Base-by-base conservation (phyloP, 2,113 vertebrate genomes). In the Gymnobelideus leadbeateri region DNA sequence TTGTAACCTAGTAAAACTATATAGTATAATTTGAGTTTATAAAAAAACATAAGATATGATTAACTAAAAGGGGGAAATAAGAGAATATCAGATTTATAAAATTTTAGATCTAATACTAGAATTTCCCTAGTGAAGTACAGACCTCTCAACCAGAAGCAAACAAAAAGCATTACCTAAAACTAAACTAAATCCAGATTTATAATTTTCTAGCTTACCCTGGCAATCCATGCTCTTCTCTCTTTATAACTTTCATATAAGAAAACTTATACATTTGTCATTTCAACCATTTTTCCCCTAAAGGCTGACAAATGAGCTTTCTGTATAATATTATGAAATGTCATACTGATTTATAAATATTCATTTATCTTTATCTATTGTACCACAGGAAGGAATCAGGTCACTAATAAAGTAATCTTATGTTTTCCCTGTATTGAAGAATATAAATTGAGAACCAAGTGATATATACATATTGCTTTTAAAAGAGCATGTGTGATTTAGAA, bases 401-500 rank as follows among this genome's bases (percentile, higher is more conserved):
- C 25, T 92, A 1, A 93, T 68, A 90, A 92, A 24, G 52, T 61
- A 77, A 94, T 54, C 92, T 89, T 54, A 92, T 14, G 25, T 95
- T 51, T 91, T 92, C 96, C 95, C 26, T 95, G 14, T 43, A 84
- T 6, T 43, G 6, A 94, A 91, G 31, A 96, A 55, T 77, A n/a
- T 23, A 95, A 92, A n/a, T 94, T 89, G 55, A 94, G 68, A 94
- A 96, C 51, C 95, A 77, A 68, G 1, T 52, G 49, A 37, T 9
- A 8, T 51, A 51, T 91, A 84, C 43, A 96, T 84, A 94, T 95
- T 95, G 25, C 25, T 96, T 95, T 91, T 46, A 92, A 95, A 47
- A 91, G 46, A 94, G 46, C 93, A 92, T 90, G 94, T 46, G 91
- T 93, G 23, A 94, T 92, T 96, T 92, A 89, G 90, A 51, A 92